These are phyloP conservation scores for Tupaia chinensis DNA, from an alignment of 2,113 vertebrate genomes.

Conservation along the genomic window DNA sequence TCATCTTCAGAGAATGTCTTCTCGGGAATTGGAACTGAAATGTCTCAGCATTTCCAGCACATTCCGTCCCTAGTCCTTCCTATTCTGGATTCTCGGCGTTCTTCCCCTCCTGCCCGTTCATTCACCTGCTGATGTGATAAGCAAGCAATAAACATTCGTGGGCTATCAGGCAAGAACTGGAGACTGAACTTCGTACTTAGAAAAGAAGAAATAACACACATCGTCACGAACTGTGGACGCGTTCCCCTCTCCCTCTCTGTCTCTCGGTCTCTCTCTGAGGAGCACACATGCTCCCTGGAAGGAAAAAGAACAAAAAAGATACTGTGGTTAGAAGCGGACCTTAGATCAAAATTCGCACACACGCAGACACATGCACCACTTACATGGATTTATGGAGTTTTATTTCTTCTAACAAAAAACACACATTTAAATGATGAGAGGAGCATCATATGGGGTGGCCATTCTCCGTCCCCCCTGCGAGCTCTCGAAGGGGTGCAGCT, in stretches of 20 bases:
- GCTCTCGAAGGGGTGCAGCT: background rate
- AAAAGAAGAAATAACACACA: background rate
- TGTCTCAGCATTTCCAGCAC: background rate
- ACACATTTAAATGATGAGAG: background rate
- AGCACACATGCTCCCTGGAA: too few species aligned
- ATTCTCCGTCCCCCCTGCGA: background rate
- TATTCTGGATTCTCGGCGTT: background rate
- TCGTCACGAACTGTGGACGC: background rate
- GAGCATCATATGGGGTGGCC: background rate
- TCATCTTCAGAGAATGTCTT: background rate
- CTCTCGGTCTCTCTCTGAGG: too few species aligned
- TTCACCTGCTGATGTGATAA: background rate
- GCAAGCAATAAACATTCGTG: background rate
- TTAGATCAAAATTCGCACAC: conserved; percentile 5
- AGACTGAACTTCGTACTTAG: background rate
- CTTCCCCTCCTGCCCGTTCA: background rate
- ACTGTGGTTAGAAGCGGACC: background rate
- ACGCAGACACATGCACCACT: background rate
- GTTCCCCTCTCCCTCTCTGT: too few species aligned
- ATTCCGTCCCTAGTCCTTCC: background rate
- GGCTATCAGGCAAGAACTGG: background rate
- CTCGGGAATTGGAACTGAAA: conserved; percentile 13
- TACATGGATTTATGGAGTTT: background rate
- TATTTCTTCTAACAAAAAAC: background rate
- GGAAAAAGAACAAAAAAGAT: background rate